phyloP scores from a whole-genome alignment of 2,797 vertebrate species.

The Falco cherrug region DNA sequence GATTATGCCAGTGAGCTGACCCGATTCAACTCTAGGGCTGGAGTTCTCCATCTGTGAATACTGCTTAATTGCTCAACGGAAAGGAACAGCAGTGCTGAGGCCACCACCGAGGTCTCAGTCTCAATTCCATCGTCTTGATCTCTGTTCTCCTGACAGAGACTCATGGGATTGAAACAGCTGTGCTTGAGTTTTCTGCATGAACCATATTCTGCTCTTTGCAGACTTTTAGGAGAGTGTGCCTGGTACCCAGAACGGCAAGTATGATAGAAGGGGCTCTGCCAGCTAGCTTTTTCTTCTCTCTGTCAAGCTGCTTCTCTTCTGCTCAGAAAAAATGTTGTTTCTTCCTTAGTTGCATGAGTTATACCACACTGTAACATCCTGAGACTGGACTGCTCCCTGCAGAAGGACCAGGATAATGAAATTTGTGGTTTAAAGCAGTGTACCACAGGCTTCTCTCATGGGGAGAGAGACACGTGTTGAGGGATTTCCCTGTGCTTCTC shows the following conservation, averaged over 20 bases:
- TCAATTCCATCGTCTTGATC: neutral
- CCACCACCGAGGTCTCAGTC: neutral
- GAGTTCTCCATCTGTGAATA: constrained; percentile 27
- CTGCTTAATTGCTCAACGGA: constrained; percentile 12
- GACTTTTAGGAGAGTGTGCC: neutral
- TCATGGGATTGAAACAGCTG: neutral
- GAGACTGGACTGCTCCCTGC: neutral
- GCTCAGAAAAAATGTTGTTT: neutral
- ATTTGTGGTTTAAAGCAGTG: neutral
- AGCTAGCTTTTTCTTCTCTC: neutral
- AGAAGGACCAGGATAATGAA: neutral
- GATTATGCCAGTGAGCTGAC: neutral
- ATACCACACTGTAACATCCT: neutral
- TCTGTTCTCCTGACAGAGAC: neutral
- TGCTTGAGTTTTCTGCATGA: neutral
- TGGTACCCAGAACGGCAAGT: neutral
- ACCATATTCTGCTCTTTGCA: neutral
- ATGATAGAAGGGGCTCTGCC: neutral
- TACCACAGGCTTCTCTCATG: neutral
- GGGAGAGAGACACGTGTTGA: neutral
- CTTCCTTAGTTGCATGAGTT: neutral
- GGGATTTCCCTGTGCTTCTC: neutral
- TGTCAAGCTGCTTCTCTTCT: neutral
- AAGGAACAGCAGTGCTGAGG: neutral
- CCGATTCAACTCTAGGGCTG: neutral